These are phyloP conservation scores for Cantharis lateralis DNA, from an alignment of 2,888 invertebrate species.

Conservation along the genomic window DNA sequence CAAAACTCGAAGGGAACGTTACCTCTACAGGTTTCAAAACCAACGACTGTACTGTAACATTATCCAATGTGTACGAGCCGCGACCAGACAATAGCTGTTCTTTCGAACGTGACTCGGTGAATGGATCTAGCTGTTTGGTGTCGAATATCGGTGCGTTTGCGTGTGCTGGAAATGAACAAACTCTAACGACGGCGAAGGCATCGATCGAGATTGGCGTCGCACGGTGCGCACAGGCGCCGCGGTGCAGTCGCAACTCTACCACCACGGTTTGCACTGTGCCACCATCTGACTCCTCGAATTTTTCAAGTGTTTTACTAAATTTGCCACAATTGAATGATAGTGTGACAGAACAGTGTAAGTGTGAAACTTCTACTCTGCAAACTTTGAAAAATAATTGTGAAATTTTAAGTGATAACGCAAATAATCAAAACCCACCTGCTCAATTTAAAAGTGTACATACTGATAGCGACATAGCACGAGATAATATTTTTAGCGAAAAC, in stretches of 20 bases:
- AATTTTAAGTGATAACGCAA: neutral
- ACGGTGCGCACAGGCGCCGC: constrained; percentile 49
- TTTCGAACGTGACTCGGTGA: constrained; percentile 32
- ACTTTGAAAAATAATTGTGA: constrained; percentile 2
- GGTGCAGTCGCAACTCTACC: constrained; percentile 51
- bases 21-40: neutral
- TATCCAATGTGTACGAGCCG: constrained; percentile 12
- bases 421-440: neutral
- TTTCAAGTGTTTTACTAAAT: constrained; percentile 18
- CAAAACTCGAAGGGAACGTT: neutral
- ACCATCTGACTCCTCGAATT: constrained; percentile 27
- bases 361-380: neutral
- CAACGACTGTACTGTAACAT: constrained; percentile 7
- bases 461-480: constrained; percentile 8
- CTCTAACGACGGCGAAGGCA: constrained; percentile 42
- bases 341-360: constrained; percentile 15
- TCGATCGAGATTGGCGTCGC: constrained; percentile 50
- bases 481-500: neutral
- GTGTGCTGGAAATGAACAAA: constrained; percentile 29
- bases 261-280: constrained; percentile 45
- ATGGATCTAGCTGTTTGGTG: constrained; percentile 24
- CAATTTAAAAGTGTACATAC: constrained; percentile 4
- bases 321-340: constrained; percentile 10
- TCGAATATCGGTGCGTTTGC: constrained; percentile 30
- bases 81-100: constrained; percentile 18